Base-by-base conservation (phyloP, 2,888 invertebrate species). In the Aricia artaxerxes region DNA sequence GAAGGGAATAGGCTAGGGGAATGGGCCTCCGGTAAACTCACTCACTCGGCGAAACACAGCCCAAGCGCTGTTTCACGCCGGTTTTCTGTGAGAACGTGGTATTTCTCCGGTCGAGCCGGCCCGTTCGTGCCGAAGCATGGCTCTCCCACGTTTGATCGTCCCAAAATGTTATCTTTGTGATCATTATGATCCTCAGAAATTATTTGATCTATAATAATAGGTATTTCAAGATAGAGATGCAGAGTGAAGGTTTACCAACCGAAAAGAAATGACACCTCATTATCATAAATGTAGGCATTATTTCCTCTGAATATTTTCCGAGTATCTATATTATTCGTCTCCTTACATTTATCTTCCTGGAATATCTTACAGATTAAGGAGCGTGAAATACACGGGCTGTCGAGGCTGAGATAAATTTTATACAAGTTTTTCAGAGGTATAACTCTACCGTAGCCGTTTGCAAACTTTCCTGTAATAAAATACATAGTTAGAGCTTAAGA, bases 301-400 rank as follows among this genome's bases (percentile, higher is more conserved):
- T 84, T 85, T n/a, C 93, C 93, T 4, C 88, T 86, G 2, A 57
- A 16, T 35, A 57, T 16, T 24, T 75, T 44, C 11, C 87, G 78
- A 53, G 80, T 81, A 13, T 86, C 82, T 75, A 87, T 77, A 1
- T 89, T 81, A 1, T 80, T 78, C 4, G 86, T 87, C 79, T 86
- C 87, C 4, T 84, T 82, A 24, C 81, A 77, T 5, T 87, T 84
- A 5, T 82, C 72, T 79, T 84, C 82, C 81, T 92, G 87, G 11
- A 89, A 90, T 40, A 89, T 86, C 1, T 91, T 89, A 79, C 87
- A 85, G 4, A 95, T 83, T 81, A 94, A 91, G 40, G 85, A 84
- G 16, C 91, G 89, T 16, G 92, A 89, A 0, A 94, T 91, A 81
- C 92, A 93, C 0, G 95, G 94, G 81, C 95, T 94, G 13, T 94